A percentile compares a stretch with the other conserved stretches of the same genome.
phyloP scores from a whole-genome alignment of 2,113 vertebrate species.

The Sarotherodon lohbergeri region DNA sequence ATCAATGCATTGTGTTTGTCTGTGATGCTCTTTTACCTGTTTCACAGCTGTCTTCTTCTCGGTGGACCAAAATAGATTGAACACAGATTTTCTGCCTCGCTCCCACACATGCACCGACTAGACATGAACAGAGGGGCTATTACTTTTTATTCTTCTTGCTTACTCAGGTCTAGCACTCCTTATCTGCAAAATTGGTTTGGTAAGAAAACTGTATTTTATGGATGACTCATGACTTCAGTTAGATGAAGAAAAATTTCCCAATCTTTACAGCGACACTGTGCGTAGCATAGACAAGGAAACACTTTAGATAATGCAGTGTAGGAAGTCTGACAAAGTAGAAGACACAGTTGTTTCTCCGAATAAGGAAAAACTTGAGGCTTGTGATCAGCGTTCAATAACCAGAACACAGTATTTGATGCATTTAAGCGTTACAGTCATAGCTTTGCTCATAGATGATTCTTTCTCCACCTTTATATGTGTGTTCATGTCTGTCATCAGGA shows the following conservation, averaged over 20 bases:
- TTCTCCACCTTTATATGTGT: not conserved
- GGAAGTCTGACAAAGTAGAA: not conserved
- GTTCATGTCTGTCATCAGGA: constrained; percentile 73
- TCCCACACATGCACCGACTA: not conserved
- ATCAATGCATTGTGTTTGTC: constrained; percentile 21
- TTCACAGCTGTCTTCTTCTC: constrained; percentile 8
- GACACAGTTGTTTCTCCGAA: not conserved
- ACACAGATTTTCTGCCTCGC: not conserved
- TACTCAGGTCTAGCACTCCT: not conserved
- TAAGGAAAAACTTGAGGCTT: not conserved
- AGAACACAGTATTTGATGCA: not conserved
- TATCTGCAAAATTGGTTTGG: not conserved
- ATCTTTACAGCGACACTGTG: not conserved
- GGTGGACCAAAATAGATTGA: not conserved
- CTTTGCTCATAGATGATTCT: not conserved
- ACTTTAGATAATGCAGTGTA: not conserved
- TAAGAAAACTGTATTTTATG: not conserved
- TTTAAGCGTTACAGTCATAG: not conserved
- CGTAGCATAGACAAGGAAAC: not conserved
- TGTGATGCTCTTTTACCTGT: not conserved
- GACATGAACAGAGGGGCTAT: not conserved
- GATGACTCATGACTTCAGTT: not conserved
- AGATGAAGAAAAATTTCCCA: not conserved
- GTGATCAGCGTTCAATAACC: not conserved
- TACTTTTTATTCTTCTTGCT: not conserved